These are phyloP conservation scores for Aspidoscelis tigris DNA, from an alignment of 2,113 vertebrate species.

Conservation along the genomic window DNA sequence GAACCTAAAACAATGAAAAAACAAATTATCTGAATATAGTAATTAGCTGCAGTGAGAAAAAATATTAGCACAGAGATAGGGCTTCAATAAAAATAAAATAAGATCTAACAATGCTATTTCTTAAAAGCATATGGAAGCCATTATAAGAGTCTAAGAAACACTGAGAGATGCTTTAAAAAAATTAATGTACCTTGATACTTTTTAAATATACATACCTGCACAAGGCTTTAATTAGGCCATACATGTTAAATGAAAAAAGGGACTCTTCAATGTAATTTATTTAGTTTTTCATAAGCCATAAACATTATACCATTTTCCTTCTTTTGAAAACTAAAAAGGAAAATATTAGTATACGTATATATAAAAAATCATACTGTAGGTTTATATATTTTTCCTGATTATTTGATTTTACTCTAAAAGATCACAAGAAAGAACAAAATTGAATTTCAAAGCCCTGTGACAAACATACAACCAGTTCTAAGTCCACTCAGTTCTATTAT, in stretches of 20 bases:
- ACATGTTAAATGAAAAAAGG: slow-evolving; percentile 1
- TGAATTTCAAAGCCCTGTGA: no score
- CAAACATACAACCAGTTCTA: neutral
- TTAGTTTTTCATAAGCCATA: slow-evolving; percentile 43
- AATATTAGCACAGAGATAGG: slow-evolving; percentile 18
- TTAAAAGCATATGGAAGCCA: slow-evolving; percentile 29
- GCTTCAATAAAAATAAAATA: neutral
- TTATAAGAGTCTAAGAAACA: neutral
- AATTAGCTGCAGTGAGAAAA: slow-evolving; percentile 32
- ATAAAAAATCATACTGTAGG: no score
- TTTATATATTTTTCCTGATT: no score
- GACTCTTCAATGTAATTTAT: slow-evolving; percentile 8
- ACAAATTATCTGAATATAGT: slow-evolving; percentile 23
- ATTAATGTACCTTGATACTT: neutral
- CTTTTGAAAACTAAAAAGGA: no score
- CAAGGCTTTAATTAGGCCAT: neutral
- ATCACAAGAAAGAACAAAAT: no score
- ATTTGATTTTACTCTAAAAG: no score
- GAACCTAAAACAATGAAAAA: slow-evolving; percentile 26
- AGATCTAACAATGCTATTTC: neutral
- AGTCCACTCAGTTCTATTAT: slow-evolving; percentile 22
- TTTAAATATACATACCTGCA: neutral
- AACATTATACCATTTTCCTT: no score
- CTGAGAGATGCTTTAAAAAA: neutral
- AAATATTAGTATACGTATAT: no score